Evolutionary conservation across 2,888 invertebrate genomes (phyloP).

Genomic region (Diachrysia chrysitis): DNA sequence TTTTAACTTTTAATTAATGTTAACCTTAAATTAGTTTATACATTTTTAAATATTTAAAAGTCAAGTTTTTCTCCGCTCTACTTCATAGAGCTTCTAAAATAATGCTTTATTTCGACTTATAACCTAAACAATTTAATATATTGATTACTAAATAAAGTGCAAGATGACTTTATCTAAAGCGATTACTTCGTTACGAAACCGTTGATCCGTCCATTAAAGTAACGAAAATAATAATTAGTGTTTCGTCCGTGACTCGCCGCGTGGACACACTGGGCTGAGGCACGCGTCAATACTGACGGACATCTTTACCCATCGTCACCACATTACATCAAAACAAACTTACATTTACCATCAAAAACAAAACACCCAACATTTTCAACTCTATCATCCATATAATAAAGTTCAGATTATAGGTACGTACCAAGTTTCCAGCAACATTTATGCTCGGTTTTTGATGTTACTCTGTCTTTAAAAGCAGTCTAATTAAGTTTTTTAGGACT

Average conservation of each 20-base stretch:
- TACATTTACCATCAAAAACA: conserved; percentile 51
- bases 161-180: conserved; percentile 32
- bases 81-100: background rate
- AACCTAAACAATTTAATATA: background rate
- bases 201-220: conserved; percentile 68
- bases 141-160: conserved; percentile 29
- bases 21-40: background rate
- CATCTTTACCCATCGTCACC: conserved; percentile 86
- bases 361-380: conserved; percentile 54
- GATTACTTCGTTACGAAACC: conserved; percentile 60
- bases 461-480: conserved; percentile 85
- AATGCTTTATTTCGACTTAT: too few relatives aligned
- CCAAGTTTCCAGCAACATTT: conserved; percentile 35
- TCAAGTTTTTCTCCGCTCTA: background rate
- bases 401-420: too few relatives aligned
- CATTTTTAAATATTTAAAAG: too few relatives aligned
- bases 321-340: conserved; percentile 77
- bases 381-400: conserved; percentile 57
- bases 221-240: conserved; percentile 83
- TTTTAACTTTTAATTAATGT: background rate
- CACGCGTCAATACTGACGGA: conserved; percentile 87
- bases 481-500: conserved; percentile 86
- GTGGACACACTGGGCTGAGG: conserved; percentile 74
- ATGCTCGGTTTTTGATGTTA: conserved; percentile 68
- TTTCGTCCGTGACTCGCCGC: conserved; percentile 72